A percentile compares a stretch with the other conserved stretches of the same genome.
Evolutionary conservation across 2,888 invertebrate genomes (phyloP).

Genomic region (Plagiodera versicolora): DNA sequence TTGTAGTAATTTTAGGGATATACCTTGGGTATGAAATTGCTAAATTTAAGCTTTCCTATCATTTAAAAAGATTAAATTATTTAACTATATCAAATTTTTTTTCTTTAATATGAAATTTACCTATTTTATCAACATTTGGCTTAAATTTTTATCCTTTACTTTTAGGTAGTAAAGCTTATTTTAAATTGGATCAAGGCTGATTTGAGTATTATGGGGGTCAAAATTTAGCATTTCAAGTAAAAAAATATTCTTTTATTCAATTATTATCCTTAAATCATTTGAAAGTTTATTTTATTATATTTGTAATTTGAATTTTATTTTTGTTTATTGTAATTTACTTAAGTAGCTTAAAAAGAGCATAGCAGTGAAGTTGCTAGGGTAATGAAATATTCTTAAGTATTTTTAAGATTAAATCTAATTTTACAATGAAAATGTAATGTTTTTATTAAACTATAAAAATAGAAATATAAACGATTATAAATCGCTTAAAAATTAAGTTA

Average conservation of each 20-base stretch:
- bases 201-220: slow-evolving; percentile 39
- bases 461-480: too few relatives aligned
- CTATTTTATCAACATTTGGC: slow-evolving; percentile 47
- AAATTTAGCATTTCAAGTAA: slow-evolving; percentile 44
- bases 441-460: too few relatives aligned
- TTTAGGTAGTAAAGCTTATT: slow-evolving; percentile 54
- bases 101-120: slow-evolving; percentile 60
- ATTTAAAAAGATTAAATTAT: slow-evolving; percentile 53
- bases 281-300: slow-evolving; percentile 53
- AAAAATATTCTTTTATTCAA: slow-evolving; percentile 52
- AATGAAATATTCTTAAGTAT: too few relatives aligned
- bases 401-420: too few relatives aligned
- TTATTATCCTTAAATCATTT: slow-evolving; percentile 57
- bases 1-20: slow-evolving; percentile 55
- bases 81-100: slow-evolving; percentile 43
- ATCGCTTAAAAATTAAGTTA: too few relatives aligned
- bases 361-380: too few relatives aligned
- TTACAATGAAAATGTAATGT: too few relatives aligned
- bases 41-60: slow-evolving; percentile 52
- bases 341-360: slow-evolving; percentile 55
- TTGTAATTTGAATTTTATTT: slow-evolving; percentile 21
- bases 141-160: slow-evolving; percentile 57
- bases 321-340: slow-evolving; percentile 33
- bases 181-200: slow-evolving; percentile 45
- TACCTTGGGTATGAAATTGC: slow-evolving; percentile 54